Base-by-base conservation (phyloP, 2,113 vertebrate species). In the Furnarius figulus region DNA sequence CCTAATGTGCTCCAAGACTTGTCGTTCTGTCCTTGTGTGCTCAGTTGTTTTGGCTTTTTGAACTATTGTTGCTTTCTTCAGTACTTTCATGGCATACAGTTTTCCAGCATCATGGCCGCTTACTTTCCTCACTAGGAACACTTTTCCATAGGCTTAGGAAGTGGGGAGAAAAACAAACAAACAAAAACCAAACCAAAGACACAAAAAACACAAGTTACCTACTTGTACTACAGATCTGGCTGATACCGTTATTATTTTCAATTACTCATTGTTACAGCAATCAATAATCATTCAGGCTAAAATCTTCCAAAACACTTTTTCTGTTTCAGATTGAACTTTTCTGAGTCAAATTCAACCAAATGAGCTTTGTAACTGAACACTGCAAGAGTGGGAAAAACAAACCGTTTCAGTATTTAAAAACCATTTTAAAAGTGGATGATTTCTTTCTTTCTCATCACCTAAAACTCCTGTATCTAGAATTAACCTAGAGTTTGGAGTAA, bases 31-130 rank as follows among this genome's bases (percentile, higher is more conserved):
- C 73, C 99, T 98, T 0, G 99, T 99, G 96, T 99, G 99, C 68
- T 99, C 99, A 3, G 99, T 98, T 16, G 99, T 99, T 98, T 99
- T 99, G 74, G 99, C 99, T 98, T 99, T 99, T 91, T 99, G 99
- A 79, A 99, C 98, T 22, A 99, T 99, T 9, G 99, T 99, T 89
- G 99, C 99, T 97, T 99, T 99, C 97, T 99, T 99, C 98, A 99
- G 97, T 20, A 99, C 99, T 96, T 99, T 99, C 99, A 99, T 99
- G 76, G 99, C 99, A 35, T 99, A 99, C 68, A 99, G 98, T 86
- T 99, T 99, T 55, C 99, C 99, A 12, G 99, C 94, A 94, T 99
- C 99, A 4, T 99, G 99, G 17, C 99, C 99, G 1, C 99, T 99
- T 92, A 99, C 98, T 96, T 99, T 99, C 82, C 99, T 98, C 73